Evolutionary conservation across 92 coral and sea anemone species (phyloP).

Genomic region (Heliopora coerulea): DNA sequence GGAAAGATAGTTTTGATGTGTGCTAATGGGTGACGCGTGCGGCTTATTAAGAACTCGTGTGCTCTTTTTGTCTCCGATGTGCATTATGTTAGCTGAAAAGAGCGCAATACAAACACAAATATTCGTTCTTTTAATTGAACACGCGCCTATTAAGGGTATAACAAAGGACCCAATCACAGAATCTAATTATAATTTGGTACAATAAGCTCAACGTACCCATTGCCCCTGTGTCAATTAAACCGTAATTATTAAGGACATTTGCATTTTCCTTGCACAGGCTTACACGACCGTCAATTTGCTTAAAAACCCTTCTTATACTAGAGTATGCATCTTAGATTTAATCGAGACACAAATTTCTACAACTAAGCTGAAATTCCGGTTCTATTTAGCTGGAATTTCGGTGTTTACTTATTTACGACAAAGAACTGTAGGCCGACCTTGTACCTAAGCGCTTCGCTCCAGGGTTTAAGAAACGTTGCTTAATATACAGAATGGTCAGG

Average conservation of each 20-base stretch:
- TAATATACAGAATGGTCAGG: constrained; percentile 1
- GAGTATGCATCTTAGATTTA: no score
- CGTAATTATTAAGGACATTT: constrained; percentile 32
- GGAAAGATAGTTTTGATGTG: constrained; percentile 63
- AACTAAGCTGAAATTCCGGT: no score
- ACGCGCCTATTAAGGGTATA: constrained; percentile 35
- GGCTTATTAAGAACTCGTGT: constrained; percentile 92
- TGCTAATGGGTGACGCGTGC: constrained; percentile 99
- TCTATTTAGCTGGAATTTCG: no score
- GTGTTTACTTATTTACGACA: background rate
- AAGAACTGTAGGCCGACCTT: background rate
- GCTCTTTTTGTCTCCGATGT: constrained; percentile 80
- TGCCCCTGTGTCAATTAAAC: constrained; percentile 35
- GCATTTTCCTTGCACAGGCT: constrained; percentile 5
- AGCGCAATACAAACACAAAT: constrained; percentile 99
- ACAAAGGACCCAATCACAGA: constrained; percentile 44
- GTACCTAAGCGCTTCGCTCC: background rate
- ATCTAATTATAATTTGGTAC: constrained; percentile 44
- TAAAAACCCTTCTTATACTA: no score
- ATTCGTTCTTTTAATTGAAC: constrained; percentile 41
- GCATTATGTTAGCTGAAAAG: constrained; percentile 99
- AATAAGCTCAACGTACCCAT: constrained; percentile 33
- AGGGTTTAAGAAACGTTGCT: background rate
- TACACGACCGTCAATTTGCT: background rate
- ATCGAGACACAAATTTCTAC: no score